Base-by-base conservation (phyloP, 2,888 invertebrate genomes). In the Eupithecia dodoneata region DNA sequence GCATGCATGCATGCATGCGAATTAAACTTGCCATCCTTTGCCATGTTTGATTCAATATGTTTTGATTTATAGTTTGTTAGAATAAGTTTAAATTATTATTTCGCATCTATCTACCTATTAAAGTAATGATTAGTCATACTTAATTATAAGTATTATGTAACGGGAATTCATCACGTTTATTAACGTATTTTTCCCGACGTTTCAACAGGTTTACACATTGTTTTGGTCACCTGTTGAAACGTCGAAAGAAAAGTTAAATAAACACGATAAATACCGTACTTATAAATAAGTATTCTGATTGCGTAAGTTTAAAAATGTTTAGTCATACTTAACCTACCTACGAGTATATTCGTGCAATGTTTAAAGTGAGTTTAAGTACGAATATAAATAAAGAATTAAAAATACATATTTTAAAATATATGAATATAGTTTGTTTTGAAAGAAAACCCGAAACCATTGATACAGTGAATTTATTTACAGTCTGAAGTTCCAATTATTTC, bases 11-110 rank as follows among this genome's bases (percentile, higher is more conserved):
- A 13, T 42, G 73, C 71, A 85, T 83, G 81, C 82, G 91, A 92
- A 93, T 94, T 94, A 93, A 94, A 93, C 94, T 90, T 91, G 93
- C 94, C 94, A 94, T 94, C 91, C 80, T 81, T 87, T 87, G 92
- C 92, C 92, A 93, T 93, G 94, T 93, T 94, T 94, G 91, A 93
- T 93, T 93, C 92, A 83, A 79, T 84, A 80, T 73, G 73, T 76
- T 75, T 45, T 67, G 49, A 47, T 67, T 30, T 66, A 67, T 52
- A 41, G 41, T 52, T 44, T 52, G 12, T 59, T 45, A 66, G n/a
- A 52, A 42, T 52, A 47, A 65, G 72, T 47, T 30, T 73, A 73
- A 73, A 47, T 65, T 41, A 72, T 72, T 72, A 73, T 72, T 72
- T 42, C 47, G 63, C 55, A 52, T 47, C 55, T 65, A 47, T 44